Base-by-base conservation (phyloP, 1,140 invertebrate genomes). In the Helicorthomorpha holstii region DNA sequence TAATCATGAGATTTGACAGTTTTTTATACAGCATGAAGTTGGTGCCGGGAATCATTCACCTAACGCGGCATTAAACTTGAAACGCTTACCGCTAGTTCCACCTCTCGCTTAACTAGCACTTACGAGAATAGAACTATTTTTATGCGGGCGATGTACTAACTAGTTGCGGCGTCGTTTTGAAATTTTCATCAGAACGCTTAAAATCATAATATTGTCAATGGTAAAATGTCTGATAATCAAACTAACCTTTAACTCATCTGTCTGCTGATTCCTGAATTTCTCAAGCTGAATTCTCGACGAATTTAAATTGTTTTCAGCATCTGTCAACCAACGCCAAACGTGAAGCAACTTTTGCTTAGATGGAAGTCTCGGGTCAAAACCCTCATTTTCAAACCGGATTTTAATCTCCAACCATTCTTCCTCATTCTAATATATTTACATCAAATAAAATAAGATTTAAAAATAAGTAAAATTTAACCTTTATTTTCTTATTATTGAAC, bases 281-380 rank as follows among this genome's bases (percentile, higher is more conserved):
- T 68, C 66, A 49, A 64, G 52, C 60, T 66, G 66, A 52, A 62
- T 60, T 34, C 66, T 56, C 12, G 64, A 64, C 43, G 64, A 64
- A 25, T 59, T 57, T 25, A 68, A 54, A 59, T 68, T 68, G 42
- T 59, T 64, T 54, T 68, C 66, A 10, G 66, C 65, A 57, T 68
- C 66, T 21, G 63, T 63, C 22, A 68, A 52, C 66, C 66, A 68
- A 48, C 66, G 53, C 64, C 65, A 68, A 12, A 67, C 61, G 57
- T 67, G 61, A 42, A 68, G 54, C 22, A 65, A 41, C 49, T 61
- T 51, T 23, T 44, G 16, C 43, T 51, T 23, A 7, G 29, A 34
- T 3, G 45, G 24, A 4, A 41, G 21, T 24, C 53, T 42, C 21
- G 2, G 27, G 14, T 51, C 43, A 16, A 56, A 23, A 1, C 55